Conservation (phyloP, 2,888 invertebrate genomes). For the Toxonevra muliebris region DNA sequence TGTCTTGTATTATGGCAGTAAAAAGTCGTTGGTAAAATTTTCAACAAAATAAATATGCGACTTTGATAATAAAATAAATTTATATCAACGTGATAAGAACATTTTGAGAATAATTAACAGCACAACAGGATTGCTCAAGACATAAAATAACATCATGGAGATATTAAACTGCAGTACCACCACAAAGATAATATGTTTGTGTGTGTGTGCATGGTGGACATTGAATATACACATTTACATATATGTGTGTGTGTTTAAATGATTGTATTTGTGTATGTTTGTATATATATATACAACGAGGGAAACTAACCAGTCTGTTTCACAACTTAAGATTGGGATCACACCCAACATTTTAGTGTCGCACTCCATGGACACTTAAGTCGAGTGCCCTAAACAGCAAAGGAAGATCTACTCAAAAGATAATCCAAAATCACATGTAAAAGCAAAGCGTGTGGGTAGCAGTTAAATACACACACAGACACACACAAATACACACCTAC, state of each 20-base stretch:
- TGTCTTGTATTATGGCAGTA: too few relatives aligned
- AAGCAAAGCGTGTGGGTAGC: slow-evolving; percentile 1
- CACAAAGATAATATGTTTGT: slow-evolving; percentile 6
- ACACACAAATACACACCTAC: not conserved
- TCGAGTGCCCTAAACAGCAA: slow-evolving; percentile 16
- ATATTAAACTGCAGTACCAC: slow-evolving; percentile 15
- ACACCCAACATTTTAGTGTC: slow-evolving; percentile 29
- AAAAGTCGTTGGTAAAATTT: too few relatives aligned
- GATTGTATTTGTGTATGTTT: too few relatives aligned
- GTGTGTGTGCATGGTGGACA: not conserved
- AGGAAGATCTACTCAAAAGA: slow-evolving; percentile 19
- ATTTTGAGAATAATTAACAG: slow-evolving; percentile 30
- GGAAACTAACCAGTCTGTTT: slow-evolving; percentile 17
- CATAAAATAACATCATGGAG: slow-evolving; percentile 25
- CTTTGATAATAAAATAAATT: slow-evolving; percentile 18
- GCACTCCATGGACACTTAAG: slow-evolving; percentile 24
- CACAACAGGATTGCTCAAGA: slow-evolving; percentile 18
- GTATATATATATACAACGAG: too few relatives aligned
- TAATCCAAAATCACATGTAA: slow-evolving; percentile 15
- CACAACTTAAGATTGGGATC: slow-evolving; percentile 28
- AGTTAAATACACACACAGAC: not conserved
- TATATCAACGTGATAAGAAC: slow-evolving; percentile 20
- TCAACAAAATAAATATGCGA: not conserved
- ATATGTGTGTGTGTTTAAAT: too few relatives aligned
- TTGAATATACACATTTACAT: too few relatives aligned